Base-by-base conservation (phyloP, 2,113 vertebrate species). In the Neogale vison region DNA sequence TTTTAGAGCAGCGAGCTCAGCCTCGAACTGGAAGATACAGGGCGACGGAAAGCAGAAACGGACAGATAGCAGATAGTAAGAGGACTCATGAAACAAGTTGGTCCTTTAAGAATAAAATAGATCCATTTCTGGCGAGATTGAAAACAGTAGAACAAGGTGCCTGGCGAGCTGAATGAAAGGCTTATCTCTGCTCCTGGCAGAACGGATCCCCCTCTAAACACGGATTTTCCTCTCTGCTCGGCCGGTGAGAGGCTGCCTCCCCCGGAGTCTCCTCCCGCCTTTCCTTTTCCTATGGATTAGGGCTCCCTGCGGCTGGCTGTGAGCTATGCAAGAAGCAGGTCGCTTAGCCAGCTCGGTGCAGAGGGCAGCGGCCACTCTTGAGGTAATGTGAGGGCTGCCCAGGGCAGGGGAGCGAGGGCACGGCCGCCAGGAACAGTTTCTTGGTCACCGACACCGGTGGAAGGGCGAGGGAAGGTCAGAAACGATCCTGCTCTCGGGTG, bases 401-500 rank as follows among this genome's bases (percentile, higher is more conserved):
- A 20, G 34, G 45, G 72, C 3, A 1, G 72, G 42, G n/a, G 47
- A 18, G 17, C 2, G 2, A 1, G 57, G 52, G 34, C 20, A n/a
- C 20, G 2, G 1, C 36, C 21, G 26, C 34, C 6, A 5, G 57
- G 69, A 63, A 24, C 13, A 2, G 79, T 12, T 10, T 20, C 0
- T 20, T 52, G 17, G 12, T 52, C 31, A 17, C 21, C 1, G 84
- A 61, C 34, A 17, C 14, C 36, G 3, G 0, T 5, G 0, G 4
- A 5, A 63, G 4, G 13, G 61, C 12, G 29, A 6, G 26, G 26
- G 2, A n/a, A 59, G 18, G 57, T 96, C 59, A 29, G 0, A 34
- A 29, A 57, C 42, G 63, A 18, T 1, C 50, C 26, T 34, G 0
- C 21, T 55, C 65, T 29, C 2, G 4, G 24, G 26, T 1, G 10